phyloP scores from a whole-genome alignment of 2,797 vertebrate species.

The Mormyrus proboscirostris region DNA sequence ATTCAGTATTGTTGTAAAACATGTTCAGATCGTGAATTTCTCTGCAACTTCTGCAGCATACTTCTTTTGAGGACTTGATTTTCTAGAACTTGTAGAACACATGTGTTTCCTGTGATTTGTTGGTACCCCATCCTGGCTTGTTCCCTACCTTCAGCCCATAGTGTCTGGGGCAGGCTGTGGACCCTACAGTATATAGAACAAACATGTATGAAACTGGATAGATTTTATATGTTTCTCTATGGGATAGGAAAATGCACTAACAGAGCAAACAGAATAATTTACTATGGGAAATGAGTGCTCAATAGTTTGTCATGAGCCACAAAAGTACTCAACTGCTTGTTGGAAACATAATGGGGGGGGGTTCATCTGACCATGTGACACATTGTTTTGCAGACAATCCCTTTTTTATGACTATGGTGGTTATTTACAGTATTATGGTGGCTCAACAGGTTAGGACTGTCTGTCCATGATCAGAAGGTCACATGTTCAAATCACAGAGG shows the following conservation, averaged over 20 bases:
- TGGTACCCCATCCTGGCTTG: not conserved
- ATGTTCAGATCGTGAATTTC: not conserved
- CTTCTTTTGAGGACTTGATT: not conserved
- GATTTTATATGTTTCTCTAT: not conserved
- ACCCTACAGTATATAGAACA: not conserved
- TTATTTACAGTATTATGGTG: not conserved
- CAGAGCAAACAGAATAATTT: not conserved
- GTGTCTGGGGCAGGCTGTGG: not conserved
- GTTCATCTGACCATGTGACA: not conserved
- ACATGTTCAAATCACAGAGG: not conserved
- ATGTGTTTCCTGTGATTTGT: not conserved
- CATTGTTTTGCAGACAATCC: not conserved
- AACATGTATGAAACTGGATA: not conserved
- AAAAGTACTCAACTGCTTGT: not conserved
- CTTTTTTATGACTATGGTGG: not conserved
- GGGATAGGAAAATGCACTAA: not conserved
- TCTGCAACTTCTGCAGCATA: not conserved
- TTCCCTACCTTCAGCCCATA: not conserved
- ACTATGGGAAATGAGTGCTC: not conserved
- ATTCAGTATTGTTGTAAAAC: constrained; percentile 3
- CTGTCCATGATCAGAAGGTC: not conserved
- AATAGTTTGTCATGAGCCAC: not conserved
- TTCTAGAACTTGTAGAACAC: not conserved
- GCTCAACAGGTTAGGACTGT: not conserved
- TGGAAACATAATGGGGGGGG: not conserved